phyloP scores from a whole-genome alignment of 1,140 invertebrate genomes.

The Bombus impatiens region DNA sequence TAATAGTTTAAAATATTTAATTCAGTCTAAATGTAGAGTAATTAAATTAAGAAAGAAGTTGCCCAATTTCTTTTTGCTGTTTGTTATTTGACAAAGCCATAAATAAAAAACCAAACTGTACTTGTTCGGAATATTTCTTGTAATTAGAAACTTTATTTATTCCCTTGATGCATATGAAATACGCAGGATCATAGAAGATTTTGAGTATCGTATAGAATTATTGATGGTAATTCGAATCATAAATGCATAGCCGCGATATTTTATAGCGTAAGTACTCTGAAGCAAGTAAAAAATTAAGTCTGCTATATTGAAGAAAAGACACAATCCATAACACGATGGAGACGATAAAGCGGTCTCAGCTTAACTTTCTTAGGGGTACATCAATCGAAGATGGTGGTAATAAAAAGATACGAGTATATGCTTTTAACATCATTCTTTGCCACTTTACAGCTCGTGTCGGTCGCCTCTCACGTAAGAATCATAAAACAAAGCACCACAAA shows the following conservation, averaged over 20 bases:
- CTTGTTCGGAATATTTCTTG: no score
- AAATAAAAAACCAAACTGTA: no score
- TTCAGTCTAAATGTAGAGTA: no score
- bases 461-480: constrained; percentile 37
- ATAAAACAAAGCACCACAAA: constrained; percentile 62
- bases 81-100: no score
- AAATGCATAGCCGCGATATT: neutral
- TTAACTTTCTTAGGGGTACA: constrained; percentile 64
- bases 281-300: constrained; percentile 55
- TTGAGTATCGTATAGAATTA: neutral
- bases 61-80: no score
- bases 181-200: neutral
- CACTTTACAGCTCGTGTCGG: constrained; percentile 54
- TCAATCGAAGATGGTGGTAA: constrained; percentile 65
- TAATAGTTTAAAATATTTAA: no score
- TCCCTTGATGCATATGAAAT: neutral
- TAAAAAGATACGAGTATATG: constrained; percentile 68
- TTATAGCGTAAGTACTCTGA: constrained; percentile 12
- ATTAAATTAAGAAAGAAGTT: no score
- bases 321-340: constrained; percentile 43
- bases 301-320: constrained; percentile 50
- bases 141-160: no score
- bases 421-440: constrained; percentile 58
- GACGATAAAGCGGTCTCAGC: constrained; percentile 62
- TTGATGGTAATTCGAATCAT: neutral